These are phyloP conservation scores for Oenanthe melanoleuca DNA, from an alignment of 2,113 vertebrate genomes.

Conservation along the genomic window DNA sequence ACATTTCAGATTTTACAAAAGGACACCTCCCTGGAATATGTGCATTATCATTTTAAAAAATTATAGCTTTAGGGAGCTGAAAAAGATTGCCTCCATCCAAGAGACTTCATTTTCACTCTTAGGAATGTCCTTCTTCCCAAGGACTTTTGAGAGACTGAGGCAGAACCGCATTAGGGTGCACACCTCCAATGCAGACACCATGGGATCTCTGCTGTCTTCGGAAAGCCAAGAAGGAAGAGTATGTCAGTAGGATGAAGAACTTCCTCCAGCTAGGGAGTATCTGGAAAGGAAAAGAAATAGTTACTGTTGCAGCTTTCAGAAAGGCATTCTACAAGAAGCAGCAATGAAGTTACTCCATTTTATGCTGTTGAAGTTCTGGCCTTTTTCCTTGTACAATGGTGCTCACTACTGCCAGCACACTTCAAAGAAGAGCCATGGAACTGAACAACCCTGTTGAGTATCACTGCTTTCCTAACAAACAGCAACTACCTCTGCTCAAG, in stretches of 20 bases:
- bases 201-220: conserved; percentile 28
- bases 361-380: rapidly evolving
- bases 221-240: background rate
- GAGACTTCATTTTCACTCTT: conserved; percentile 72
- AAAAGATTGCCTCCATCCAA: conserved; percentile 65
- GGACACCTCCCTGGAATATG: conserved; percentile 78
- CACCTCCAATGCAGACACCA: conserved; percentile 9
- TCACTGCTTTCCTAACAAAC: background rate
- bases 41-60: conserved; percentile 74
- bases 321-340: background rate
- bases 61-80: conserved; percentile 76
- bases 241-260: conserved; percentile 83
- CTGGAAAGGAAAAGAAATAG: conserved; percentile 65
- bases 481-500: background rate
- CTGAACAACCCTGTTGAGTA: background rate
- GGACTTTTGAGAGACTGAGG: background rate
- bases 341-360: background rate
- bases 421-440: background rate
- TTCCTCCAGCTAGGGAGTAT: conserved; percentile 85
- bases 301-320: background rate
- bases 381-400: background rate
- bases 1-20: conserved; percentile 80
- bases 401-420: background rate
- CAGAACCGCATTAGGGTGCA: background rate
- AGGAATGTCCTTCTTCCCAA: conserved; percentile 21